Evolutionary conservation across 2,113 vertebrate genomes (phyloP), one percentile per base, ranked within the genome.

Genomic region (Prinia subflava): DNA sequence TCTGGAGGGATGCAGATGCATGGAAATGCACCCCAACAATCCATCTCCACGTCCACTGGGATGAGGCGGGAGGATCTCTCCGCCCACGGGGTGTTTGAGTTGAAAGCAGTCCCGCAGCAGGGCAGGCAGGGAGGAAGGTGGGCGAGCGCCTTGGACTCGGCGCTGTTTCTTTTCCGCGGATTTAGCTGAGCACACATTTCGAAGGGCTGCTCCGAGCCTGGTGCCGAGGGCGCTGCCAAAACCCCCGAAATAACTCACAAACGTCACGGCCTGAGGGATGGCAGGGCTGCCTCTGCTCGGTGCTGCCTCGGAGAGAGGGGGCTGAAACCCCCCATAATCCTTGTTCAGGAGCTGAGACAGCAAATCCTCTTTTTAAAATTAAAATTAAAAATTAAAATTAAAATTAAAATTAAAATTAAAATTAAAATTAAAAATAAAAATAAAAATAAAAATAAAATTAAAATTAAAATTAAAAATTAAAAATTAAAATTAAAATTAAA

Each of bases 61-160:
- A 94, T 22, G 74, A 94, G 81, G 62, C 94, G 46, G 94, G 89
- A 96, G 95, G 83, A 90, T 87, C 91, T 91, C 49, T 82, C 88
- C 93, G 6, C 97, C 96, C 95, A 97, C 97, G 5, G 80, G 80
- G 69, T 98, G 96, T 97, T 98, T 97, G 93, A 31, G 77, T 97
- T 97, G 97, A 97, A 96, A 96, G 87, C 77, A 42, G 79, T 97
- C 97, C 97, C 96, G 12, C 11, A 55, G 93, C 83, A 95, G 73
- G 94, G 95, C 88, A 95, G 92, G 89, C 95, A 65, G 22, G 87
- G 27, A 97, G 97, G 97, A 97, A 97, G 95, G 97, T 97, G 97
- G 97, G 97, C 96, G 97, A 97, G 91, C 87, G 22, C 57, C 82
- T 95, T 90, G 95, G 93, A 82, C 94, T 88, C 79, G 59, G n/a